Evolutionary conservation across 1,140 invertebrate genomes (phyloP), one percentile per base, ranked within the genome.

Genomic region (Macrobrachium rosenbergii): DNA sequence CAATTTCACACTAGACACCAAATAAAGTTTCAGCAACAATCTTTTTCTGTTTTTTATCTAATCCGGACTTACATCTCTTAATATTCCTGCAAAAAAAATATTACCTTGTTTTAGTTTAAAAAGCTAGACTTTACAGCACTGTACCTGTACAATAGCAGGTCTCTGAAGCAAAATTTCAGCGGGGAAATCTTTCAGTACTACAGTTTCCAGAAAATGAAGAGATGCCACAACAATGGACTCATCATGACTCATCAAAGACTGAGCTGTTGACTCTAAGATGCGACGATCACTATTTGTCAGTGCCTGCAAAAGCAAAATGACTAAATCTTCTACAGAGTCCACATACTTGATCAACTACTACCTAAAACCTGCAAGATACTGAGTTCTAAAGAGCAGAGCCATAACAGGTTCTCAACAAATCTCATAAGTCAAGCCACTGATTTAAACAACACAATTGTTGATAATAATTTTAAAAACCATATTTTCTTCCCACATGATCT

Each of bases 171-270:
- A 58, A 64, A 88, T 78, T 59, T 88, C 88, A 21, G 82, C 37
- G 19, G 88, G 88, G 64, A 88, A 88, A 69, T 88, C 88, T 52
- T 76, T 76, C 11, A 88, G 76, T 23, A 86, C 73, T 14, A 88
- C 78, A 10, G 83, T 76, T n/a, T 84, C 37, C 43, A 88, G 88
- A 45, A 88, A 88, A 58, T 85, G 88, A 17, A 85, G 58, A 64
- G 88, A 52, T 45, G 83, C 79, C 21, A 76, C 62, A 8, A 88
- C 77, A n/a, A 72, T 78, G 7, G 62, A 60, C 45, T 77, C 73
- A 67, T 75, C 43, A 37, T 69, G 52, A 64, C 78, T 82, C 12
- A 82, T 43, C 6, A 88, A 69, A 28, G 88, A 88, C 73, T 67
- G 62, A 2, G 69, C 60, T 64, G 77, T 88, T 11, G 88, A 85